Conservation (phyloP, 2,113 vertebrate species). For the Daboia siamensis region DNA sequence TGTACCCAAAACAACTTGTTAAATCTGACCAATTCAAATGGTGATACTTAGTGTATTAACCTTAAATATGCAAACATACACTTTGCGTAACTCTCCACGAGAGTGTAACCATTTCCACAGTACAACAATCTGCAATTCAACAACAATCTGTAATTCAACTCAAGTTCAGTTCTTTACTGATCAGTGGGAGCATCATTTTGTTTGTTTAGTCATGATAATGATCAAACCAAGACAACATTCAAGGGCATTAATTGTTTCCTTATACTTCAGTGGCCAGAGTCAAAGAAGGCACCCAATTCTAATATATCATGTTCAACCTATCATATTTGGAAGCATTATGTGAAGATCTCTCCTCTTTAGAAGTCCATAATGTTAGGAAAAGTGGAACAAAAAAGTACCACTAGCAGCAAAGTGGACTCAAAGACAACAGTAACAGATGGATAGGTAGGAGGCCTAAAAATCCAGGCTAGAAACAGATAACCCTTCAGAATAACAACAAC, state of each 20-base stretch:
- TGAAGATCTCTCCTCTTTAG: neutral
- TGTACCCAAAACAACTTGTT: neutral
- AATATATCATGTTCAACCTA: neutral
- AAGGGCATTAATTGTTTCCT: neutral
- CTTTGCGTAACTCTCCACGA: neutral
- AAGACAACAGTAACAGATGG: neutral
- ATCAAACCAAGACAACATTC: neutral
- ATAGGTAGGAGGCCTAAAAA: neutral
- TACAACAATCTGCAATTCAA: neutral
- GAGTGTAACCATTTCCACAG: neutral
- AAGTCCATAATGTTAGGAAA: neutral
- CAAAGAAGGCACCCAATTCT: neutral
- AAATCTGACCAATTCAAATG: neutral
- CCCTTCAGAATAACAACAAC: no score
- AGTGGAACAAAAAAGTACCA: neutral
- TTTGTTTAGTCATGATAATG: neutral
- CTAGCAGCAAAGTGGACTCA: neutral
- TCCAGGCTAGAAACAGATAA: neutral
- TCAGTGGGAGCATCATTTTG: neutral
- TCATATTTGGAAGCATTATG: neutral
- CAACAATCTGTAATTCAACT: neutral
- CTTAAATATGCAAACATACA: neutral
- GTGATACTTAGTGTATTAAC: neutral
- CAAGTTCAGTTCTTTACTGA: neutral
- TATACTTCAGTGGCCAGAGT: neutral